Conservation (phyloP, 2,113 vertebrate genomes). For the Manacus vitellinus region DNA sequence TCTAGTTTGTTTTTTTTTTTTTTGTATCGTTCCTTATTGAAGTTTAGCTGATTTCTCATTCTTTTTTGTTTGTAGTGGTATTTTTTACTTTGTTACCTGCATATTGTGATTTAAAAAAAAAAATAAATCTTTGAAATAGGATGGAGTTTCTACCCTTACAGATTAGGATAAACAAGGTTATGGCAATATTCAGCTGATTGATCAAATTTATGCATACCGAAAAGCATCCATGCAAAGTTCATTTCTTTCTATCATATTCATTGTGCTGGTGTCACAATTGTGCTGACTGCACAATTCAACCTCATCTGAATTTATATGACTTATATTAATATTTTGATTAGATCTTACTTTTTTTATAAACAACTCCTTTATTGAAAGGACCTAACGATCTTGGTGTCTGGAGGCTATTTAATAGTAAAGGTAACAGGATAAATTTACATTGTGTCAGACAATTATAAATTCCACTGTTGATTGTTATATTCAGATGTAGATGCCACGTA, state of each 20-base stretch:
- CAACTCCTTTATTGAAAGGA: not conserved
- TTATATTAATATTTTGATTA: not conserved
- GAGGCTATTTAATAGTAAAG: not conserved
- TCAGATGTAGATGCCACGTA: fast-evolving
- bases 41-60: not conserved
- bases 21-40: not conserved
- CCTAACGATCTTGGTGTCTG: not conserved
- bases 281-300: not conserved
- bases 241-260: not conserved
- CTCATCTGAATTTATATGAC: not conserved
- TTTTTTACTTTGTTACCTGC: not conserved
- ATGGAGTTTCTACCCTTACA: not conserved
- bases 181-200: not conserved
- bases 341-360: not conserved
- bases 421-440: not conserved
- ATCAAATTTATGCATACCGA: not conserved
- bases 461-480: not conserved
- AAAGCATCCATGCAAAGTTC: not conserved
- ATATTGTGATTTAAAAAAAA: not conserved
- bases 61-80: not conserved
- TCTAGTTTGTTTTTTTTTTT: not conserved
- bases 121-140: not conserved
- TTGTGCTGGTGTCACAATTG: not conserved
- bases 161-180: not conserved
- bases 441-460: not conserved